A percentile compares a stretch with the other conserved stretches of the same genome.
These are phyloP conservation scores for Cosmorhoe ocellata DNA, from an alignment of 2,888 invertebrate genomes.

Conservation along the genomic window DNA sequence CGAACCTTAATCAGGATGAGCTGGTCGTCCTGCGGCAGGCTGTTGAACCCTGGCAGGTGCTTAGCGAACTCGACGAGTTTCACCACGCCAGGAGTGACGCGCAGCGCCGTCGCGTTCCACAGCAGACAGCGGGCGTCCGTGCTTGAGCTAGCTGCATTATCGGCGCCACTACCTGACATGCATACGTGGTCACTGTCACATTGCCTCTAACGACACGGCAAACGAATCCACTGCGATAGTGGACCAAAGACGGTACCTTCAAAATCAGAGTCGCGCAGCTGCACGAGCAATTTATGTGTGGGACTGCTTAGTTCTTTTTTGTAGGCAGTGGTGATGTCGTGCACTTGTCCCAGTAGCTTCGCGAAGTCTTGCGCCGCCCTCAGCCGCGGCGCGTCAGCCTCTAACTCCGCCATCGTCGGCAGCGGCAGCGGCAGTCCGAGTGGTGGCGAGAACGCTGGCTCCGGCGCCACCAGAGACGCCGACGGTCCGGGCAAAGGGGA, in stretches of 20 bases:
- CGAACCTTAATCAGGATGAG: slow-evolving; percentile 94
- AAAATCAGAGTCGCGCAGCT: slow-evolving; percentile 45
- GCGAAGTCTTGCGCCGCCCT: slow-evolving; percentile 58
- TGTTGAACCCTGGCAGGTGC: slow-evolving; percentile 95
- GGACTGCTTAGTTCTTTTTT: slow-evolving; percentile 94
- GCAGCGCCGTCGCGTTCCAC: slow-evolving; percentile 94
- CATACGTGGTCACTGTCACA: too few relatives aligned
- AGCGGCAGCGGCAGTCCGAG: slow-evolving; percentile 7
- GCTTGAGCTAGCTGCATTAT: slow-evolving; percentile 65
- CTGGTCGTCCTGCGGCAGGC: slow-evolving; percentile 97
- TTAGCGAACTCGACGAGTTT: slow-evolving; percentile 98
- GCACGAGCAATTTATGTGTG: slow-evolving; percentile 67
- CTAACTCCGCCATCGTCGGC: slow-evolving; percentile 39
- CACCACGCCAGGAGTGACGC: slow-evolving; percentile 95
- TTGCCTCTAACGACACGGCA: too few relatives aligned
- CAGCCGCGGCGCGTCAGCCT: slow-evolving; percentile 38
- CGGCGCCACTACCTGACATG: slow-evolving; percentile 82
- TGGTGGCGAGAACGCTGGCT: background rate
- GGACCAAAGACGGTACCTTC: slow-evolving; percentile 30
- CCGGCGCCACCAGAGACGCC: background rate
- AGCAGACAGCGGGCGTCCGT: slow-evolving; percentile 91
- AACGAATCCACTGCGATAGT: too few relatives aligned
- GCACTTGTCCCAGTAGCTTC: slow-evolving; percentile 84
- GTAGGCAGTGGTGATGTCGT: slow-evolving; percentile 93
- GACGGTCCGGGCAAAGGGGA: too few relatives aligned